A percentile compares a stretch with the other conserved stretches of the same genome.
Evolutionary conservation across 2,888 invertebrate species (phyloP).

Genomic region (Uloborus plumipes): DNA sequence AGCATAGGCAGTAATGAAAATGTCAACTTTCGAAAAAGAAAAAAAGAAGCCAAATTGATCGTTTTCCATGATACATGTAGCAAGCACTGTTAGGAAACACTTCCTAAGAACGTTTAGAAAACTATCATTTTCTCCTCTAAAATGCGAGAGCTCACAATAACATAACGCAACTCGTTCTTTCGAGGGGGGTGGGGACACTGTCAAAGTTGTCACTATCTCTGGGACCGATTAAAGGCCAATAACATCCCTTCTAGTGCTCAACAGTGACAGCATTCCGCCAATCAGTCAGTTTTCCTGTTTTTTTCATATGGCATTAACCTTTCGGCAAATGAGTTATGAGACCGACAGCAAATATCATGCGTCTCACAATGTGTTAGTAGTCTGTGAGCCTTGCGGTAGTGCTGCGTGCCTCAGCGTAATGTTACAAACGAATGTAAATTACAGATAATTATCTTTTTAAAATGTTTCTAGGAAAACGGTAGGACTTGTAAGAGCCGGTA

Average conservation of each 20-base stretch:
- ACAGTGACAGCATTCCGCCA: conserved; percentile 28
- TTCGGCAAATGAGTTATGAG: conserved; percentile 57
- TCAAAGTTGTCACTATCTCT: conserved; percentile 54
- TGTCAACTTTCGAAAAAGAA: too few species aligned
- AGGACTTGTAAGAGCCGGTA: too few species aligned
- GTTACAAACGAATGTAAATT: conserved; percentile 7
- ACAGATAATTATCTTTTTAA: too few species aligned
- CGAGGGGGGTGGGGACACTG: conserved; percentile 6
- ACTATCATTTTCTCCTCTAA: too few species aligned
- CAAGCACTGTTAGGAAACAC: too few species aligned
- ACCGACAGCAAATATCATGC: conserved; percentile 52
- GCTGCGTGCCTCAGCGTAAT: conserved; percentile 32
- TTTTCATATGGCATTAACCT: conserved; percentile 64
- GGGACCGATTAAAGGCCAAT: conserved; percentile 56
- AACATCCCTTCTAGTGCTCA: conserved; percentile 43
- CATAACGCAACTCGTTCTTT: not conserved
- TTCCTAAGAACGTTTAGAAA: too few species aligned
- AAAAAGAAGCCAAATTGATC: too few species aligned
- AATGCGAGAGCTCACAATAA: not conserved
- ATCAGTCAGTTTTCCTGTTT: conserved; percentile 22
- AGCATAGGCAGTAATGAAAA: too few species aligned
- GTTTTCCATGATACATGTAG: too few species aligned
- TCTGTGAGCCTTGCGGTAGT: conserved; percentile 34
- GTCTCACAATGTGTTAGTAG: conserved; percentile 54
- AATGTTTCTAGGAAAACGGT: too few species aligned